phyloP scores from a whole-genome alignment of 1,140 invertebrate genomes.

The Cylas formicarius region DNA sequence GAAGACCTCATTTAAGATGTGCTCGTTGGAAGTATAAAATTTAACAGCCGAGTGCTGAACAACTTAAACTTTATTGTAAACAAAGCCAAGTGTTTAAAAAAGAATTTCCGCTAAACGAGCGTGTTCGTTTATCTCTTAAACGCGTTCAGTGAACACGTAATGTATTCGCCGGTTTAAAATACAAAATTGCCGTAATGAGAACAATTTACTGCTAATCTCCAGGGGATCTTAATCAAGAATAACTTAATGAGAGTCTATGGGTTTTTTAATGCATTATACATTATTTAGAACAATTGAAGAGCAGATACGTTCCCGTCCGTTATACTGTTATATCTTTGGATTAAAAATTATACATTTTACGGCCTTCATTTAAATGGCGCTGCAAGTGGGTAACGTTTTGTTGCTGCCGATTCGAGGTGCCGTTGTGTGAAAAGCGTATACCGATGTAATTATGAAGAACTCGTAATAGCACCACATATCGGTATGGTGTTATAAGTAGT shows the following conservation, averaged over 20 bases:
- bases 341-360: too few relatives aligned
- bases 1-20: not conserved
- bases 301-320: constrained; percentile 15
- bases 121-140: constrained; percentile 40
- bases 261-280: constrained; percentile 37
- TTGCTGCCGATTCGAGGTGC: not conserved
- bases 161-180: constrained; percentile 43
- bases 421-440: too few relatives aligned
- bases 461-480: too few relatives aligned
- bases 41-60: constrained; percentile 3
- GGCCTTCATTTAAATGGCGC: not conserved
- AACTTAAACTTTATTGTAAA: constrained; percentile 21
- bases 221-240: constrained; percentile 43
- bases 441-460: too few relatives aligned
- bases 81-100: constrained; percentile 37
- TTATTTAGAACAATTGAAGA: constrained; percentile 24
- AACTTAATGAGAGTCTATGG: constrained; percentile 40
- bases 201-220: constrained; percentile 45
- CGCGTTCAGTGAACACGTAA: constrained; percentile 41
- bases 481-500: too few relatives aligned
- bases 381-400: not conserved
- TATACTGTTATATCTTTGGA: constrained; percentile 3
- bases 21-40: constrained; percentile 2
- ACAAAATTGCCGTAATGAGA: constrained; percentile 45
- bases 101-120: constrained; percentile 40